phyloP scores from a whole-genome alignment of 35 echinoderm and acorn worm genomes.

The Holothuria glaberrima region DNA sequence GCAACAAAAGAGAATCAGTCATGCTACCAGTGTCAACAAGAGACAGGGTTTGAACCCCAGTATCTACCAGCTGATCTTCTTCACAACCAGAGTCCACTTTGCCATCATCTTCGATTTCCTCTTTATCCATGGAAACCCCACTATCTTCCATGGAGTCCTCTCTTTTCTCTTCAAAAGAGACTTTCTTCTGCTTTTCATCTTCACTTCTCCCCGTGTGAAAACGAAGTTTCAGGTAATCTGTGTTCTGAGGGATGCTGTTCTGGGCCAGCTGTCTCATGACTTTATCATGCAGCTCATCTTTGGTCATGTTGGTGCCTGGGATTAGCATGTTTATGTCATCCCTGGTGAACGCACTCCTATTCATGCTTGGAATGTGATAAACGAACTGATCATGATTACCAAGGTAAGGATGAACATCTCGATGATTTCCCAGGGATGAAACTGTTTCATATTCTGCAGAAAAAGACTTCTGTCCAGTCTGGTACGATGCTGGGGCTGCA shows the following conservation, averaged over 20 bases:
- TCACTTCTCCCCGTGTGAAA: neutral
- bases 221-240: neutral
- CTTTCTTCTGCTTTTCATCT: neutral
- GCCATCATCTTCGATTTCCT: neutral
- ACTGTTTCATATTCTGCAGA: neutral
- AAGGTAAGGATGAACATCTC: neutral
- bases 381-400: neutral
- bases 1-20: constrained; percentile 72
- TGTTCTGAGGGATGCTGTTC: constrained; percentile 41
- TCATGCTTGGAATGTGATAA: neutral
- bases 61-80: constrained; percentile 14
- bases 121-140: neutral
- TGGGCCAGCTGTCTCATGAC: constrained; percentile 89
- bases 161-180: constrained; percentile 8
- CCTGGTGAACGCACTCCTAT: constrained; percentile 71
- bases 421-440: constrained; percentile 16
- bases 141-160: constrained; percentile 35
- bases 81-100: constrained; percentile 17
- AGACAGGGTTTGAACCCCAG: constrained; percentile 65
- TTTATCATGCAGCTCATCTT: constrained; percentile 82
- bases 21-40: constrained; percentile 60
- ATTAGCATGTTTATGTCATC: constrained; percentile 74
- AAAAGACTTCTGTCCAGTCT: neutral
- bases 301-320: constrained; percentile 85
- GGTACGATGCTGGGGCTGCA: neutral